Evolutionary conservation across 2,888 invertebrate species (phyloP).

Genomic region (Phrixothrix hirtus): DNA sequence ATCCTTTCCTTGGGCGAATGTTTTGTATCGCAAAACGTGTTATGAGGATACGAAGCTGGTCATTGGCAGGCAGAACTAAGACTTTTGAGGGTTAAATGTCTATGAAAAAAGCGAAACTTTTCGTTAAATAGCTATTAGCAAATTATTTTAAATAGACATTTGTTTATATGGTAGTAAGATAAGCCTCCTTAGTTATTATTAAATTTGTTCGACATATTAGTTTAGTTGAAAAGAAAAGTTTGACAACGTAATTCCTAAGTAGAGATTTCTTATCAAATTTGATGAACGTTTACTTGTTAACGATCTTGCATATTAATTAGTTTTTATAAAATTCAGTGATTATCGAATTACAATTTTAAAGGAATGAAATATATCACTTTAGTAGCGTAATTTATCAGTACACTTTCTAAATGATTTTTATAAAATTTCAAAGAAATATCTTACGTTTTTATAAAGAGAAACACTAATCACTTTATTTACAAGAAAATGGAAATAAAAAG

Average conservation of each 20-base stretch:
- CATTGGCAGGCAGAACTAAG: conserved; percentile 21
- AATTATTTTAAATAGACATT: conserved; percentile 19
- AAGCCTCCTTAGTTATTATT: conserved; percentile 17
- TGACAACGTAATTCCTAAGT: not conserved
- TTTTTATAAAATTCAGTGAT: not conserved
- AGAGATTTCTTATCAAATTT: not conserved
- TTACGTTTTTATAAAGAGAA: too few species aligned
- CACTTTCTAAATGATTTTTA: too few species aligned
- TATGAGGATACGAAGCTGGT: conserved; percentile 26
- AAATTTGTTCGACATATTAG: conserved; percentile 21
- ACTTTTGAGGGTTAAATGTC: conserved; percentile 12
- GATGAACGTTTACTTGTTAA: not conserved
- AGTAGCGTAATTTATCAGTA: not conserved
- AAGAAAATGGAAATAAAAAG: too few species aligned
- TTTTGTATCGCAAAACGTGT: conserved; percentile 28
- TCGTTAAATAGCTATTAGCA: conserved; percentile 21
- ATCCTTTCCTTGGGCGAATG: conserved; percentile 23
- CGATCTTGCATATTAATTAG: not conserved
- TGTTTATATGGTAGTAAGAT: conserved; percentile 17
- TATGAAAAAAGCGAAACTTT: conserved; percentile 7
- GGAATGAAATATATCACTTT: not conserved
- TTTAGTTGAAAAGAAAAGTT: not conserved
- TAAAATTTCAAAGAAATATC: too few species aligned
- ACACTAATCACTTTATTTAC: too few species aligned
- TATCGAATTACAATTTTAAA: not conserved